A percentile compares a stretch with the other conserved stretches of the same genome.
These are phyloP conservation scores for Alosa sapidissima DNA, from an alignment of 2,797 vertebrate species.

Conservation along the genomic window DNA sequence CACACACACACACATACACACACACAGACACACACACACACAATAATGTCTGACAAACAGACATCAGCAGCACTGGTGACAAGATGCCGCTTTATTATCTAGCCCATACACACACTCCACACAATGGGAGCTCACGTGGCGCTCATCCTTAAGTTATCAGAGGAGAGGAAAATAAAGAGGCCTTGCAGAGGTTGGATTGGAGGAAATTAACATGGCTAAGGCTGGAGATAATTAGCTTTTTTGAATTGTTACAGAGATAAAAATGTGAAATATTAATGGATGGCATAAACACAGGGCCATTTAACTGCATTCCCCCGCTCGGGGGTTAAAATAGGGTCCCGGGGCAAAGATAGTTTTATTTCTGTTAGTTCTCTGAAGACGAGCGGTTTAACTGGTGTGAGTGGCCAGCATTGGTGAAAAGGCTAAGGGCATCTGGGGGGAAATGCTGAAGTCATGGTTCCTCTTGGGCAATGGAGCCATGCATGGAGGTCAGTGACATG, in stretches of 20 bases:
- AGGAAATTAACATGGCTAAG: neutral
- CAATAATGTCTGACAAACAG: constrained; percentile 44
- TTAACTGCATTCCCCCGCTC: neutral
- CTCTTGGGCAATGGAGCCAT: neutral
- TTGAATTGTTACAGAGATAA: neutral
- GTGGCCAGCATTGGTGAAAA: neutral
- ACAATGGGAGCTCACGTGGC: neutral
- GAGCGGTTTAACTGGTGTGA: neutral
- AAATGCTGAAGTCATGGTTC: neutral
- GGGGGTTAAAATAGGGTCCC: neutral
- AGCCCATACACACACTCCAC: neutral
- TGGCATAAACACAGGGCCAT: neutral
- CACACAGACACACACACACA: constrained; percentile 19
- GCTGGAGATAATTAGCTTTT: constrained; percentile 18
- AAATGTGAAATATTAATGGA: neutral
- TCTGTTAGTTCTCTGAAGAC: neutral
- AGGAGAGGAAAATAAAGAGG: neutral
- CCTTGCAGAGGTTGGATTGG: neutral
- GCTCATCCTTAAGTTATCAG: neutral
- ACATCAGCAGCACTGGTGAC: constrained; percentile 29
- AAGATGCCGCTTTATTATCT: neutral
- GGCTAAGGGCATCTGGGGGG: neutral
- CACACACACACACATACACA: constrained; percentile 18
- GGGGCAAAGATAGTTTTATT: neutral
- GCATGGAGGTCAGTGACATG: neutral